phyloP scores from a whole-genome alignment of 2,888 invertebrate genomes.

The Phalangium opilio region DNA sequence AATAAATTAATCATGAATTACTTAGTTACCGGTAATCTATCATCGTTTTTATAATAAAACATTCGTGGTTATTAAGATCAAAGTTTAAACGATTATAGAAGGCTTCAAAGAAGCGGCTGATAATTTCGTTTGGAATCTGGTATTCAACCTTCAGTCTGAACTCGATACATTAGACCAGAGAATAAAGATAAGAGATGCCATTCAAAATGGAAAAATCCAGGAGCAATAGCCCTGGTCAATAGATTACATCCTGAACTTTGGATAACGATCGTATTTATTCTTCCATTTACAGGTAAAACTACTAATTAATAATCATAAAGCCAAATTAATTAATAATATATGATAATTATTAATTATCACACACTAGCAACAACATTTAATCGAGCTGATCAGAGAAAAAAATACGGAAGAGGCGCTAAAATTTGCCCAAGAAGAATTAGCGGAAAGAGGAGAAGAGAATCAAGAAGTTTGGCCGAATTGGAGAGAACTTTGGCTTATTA shows the following conservation, averaged over 20 bases:
- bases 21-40: conserved; percentile 67
- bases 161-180: conserved; percentile 74
- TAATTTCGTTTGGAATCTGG: conserved; percentile 66
- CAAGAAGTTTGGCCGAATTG: conserved; percentile 58
- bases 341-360: too few species aligned
- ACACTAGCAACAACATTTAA: conserved; percentile 78
- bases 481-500: conserved; percentile 78
- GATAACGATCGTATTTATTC: conserved; percentile 89
- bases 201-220: conserved; percentile 78
- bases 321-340: too few species aligned
- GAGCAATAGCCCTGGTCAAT: conserved; percentile 85
- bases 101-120: conserved; percentile 77
- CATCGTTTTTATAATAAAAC: too few species aligned
- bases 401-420: conserved; percentile 72
- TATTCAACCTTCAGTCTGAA: too few species aligned
- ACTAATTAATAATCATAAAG: too few species aligned
- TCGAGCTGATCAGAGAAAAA: conserved; percentile 69
- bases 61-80: neutral
- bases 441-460: conserved; percentile 73
- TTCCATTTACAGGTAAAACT: conserved; percentile 84
- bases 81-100: conserved; percentile 24
- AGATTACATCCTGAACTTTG: conserved; percentile 83
- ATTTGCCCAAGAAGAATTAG: conserved; percentile 76
- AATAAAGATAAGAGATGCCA: conserved; percentile 80
- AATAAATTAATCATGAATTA: conserved; percentile 98